Conservation (phyloP, 1,140 invertebrate genomes). For the Protaetia brevitarsis region DNA sequence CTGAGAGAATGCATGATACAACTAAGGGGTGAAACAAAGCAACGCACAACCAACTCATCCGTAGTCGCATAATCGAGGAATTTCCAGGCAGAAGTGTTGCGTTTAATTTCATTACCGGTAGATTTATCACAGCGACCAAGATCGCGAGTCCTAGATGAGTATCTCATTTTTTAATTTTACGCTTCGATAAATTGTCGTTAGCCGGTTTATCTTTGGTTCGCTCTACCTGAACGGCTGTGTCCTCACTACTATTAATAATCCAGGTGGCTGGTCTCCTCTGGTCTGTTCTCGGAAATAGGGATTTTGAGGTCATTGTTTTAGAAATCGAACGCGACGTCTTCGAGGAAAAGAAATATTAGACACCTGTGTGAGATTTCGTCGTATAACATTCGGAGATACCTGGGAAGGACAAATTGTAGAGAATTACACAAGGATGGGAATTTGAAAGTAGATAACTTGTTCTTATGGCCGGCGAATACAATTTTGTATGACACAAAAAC, state of each 20-base stretch:
- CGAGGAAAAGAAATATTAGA: background rate
- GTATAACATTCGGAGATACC: too few species aligned
- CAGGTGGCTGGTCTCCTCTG: background rate
- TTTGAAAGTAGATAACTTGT: too few species aligned
- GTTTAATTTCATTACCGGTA: slow-evolving; percentile 10
- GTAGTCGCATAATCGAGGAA: too few species aligned
- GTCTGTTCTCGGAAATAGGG: slow-evolving; percentile 6
- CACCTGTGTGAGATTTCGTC: background rate
- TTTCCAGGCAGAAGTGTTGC: background rate
- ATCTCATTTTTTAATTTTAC: slow-evolving; percentile 19
- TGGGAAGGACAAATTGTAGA: background rate
- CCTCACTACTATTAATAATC: slow-evolving; percentile 14
- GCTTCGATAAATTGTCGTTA: slow-evolving; percentile 14
- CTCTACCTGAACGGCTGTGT: slow-evolving; percentile 8
- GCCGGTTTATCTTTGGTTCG: background rate
- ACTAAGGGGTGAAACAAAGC: too few species aligned
- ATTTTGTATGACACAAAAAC: too few species aligned
- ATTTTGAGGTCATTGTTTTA: slow-evolving; percentile 16
- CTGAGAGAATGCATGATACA: too few species aligned
- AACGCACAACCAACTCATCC: background rate
- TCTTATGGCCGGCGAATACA: too few species aligned
- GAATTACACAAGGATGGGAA: background rate
- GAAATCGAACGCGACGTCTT: background rate
- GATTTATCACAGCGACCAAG: background rate
- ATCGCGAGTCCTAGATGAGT: slow-evolving; percentile 7